Percentiles rank a stretch among this genome's conserved stretches.
Conservation (phyloP, 53 echinoderm and acorn worm genomes). For the Luidia sarsii region DNA sequence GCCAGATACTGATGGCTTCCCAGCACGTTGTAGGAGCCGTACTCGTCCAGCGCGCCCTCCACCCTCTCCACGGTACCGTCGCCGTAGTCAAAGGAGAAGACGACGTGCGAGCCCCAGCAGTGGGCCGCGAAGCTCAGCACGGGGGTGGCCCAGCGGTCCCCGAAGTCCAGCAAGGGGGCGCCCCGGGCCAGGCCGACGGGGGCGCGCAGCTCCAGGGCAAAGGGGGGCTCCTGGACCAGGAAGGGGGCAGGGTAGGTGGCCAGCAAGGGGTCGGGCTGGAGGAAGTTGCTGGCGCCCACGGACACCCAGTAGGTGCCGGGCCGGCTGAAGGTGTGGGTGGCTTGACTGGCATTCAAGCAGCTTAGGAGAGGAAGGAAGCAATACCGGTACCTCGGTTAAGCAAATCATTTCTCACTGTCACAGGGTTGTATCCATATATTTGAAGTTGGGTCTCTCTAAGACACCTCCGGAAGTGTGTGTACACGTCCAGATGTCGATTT, state of each 20-base stretch:
- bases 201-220: slow-evolving; percentile 35
- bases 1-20: slow-evolving; percentile 66
- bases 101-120: slow-evolving; percentile 74
- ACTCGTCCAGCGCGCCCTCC: slow-evolving; percentile 9
- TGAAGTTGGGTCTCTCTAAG: too few species aligned
- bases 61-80: slow-evolving; percentile 66
- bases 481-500: too few species aligned
- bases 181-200: slow-evolving; percentile 18
- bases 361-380: slow-evolving; percentile 9
- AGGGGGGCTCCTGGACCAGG: slow-evolving; percentile 53
- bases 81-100: slow-evolving; percentile 77
- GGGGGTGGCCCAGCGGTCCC: slow-evolving; percentile 24
- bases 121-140: slow-evolving; percentile 55
- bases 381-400: too few species aligned
- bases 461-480: too few species aligned
- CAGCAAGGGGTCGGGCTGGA: slow-evolving; percentile 69
- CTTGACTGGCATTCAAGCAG: slow-evolving; percentile 64
- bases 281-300: slow-evolving; percentile 70
- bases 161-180: neutral
- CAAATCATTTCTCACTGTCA: too few species aligned
- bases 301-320: slow-evolving; percentile 70
- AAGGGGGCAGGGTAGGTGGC: slow-evolving; percentile 44
- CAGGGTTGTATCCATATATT: too few species aligned
- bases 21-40: slow-evolving; percentile 26
- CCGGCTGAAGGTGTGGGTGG: slow-evolving; percentile 61